These are phyloP conservation scores for Oncopeltus fasciatus DNA, from an alignment of 1,140 invertebrate species.

Conservation along the genomic window DNA sequence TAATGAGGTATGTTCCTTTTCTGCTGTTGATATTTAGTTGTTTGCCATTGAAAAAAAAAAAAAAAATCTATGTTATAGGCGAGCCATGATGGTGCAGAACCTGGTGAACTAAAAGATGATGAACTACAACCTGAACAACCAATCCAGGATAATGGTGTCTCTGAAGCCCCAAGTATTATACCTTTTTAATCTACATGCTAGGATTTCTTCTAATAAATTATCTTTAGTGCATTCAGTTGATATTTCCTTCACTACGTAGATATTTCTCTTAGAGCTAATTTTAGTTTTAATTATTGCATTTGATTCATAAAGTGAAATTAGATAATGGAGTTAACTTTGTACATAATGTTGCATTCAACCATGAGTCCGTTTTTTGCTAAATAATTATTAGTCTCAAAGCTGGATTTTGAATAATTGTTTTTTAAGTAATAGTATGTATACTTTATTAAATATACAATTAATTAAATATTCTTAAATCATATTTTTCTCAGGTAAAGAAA, in stretches of 20 bases:
- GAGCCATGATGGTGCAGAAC: neutral
- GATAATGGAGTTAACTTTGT: neutral
- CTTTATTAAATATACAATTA: too few relatives aligned
- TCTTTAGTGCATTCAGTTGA: neutral
- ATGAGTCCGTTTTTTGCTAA: too few relatives aligned
- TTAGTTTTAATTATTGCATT: neutral
- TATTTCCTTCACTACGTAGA: neutral
- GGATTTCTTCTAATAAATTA: too few relatives aligned
- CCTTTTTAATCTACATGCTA: neutral
- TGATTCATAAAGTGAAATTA: neutral
- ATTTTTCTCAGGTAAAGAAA: too few relatives aligned
- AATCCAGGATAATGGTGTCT: neutral
- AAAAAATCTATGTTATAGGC: too few relatives aligned
- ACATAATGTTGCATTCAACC: neutral
- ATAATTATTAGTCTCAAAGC: too few relatives aligned
- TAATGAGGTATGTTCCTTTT: neutral
- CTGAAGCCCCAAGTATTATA: neutral
- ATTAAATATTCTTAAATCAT: too few relatives aligned
- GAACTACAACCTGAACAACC: neutral
- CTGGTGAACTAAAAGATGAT: neutral
- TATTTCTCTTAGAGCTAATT: neutral
- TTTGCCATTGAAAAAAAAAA: constrained; percentile 12
- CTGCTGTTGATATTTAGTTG: constrained; percentile 26
- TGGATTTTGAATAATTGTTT: too few relatives aligned
- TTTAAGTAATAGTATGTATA: too few relatives aligned